Evolutionary conservation across 2,888 invertebrate genomes (phyloP).

Genomic region (Phaedon cochleariae): DNA sequence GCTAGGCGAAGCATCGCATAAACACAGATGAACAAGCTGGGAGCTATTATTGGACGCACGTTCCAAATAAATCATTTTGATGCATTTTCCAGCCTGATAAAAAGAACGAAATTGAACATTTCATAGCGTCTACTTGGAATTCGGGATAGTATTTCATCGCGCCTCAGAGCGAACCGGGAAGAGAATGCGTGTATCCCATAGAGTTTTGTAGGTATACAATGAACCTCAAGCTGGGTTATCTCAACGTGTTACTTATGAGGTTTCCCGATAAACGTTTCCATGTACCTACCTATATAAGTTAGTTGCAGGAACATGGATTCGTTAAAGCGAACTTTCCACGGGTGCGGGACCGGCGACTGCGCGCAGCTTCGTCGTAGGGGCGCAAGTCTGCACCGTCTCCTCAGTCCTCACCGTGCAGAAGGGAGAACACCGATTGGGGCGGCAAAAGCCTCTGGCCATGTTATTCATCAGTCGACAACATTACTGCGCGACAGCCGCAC

Average conservation of each 20-base stretch:
- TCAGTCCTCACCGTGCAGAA: no score
- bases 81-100: conserved; percentile 48
- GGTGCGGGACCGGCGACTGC: conserved; percentile 38
- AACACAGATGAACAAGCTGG: conserved; percentile 61
- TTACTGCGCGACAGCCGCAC: conserved; percentile 55
- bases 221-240: conserved; percentile 35
- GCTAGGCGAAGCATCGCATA: conserved; percentile 58
- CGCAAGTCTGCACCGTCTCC: conserved; percentile 55
- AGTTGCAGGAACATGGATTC: conserved; percentile 48
- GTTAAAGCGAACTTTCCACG: conserved; percentile 48
- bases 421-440: conserved; percentile 55
- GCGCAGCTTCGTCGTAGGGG: conserved; percentile 45
- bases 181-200: conserved; percentile 27
- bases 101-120: conserved; percentile 33
- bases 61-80: conserved; percentile 61
- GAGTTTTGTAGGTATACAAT: conserved; percentile 26
- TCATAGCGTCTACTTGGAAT: conserved; percentile 17
- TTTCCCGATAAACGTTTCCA: conserved; percentile 44
- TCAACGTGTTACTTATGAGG: conserved; percentile 45
- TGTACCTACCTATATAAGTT: conserved; percentile 42
- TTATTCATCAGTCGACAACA: conserved; percentile 60
- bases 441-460: conserved; percentile 58
- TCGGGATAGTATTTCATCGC: conserved; percentile 21
- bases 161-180: conserved; percentile 17
- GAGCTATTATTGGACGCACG: conserved; percentile 61